These are phyloP conservation scores for Pempheris klunzingeri DNA, from an alignment of 2,797 vertebrate genomes.

Conservation along the genomic window DNA sequence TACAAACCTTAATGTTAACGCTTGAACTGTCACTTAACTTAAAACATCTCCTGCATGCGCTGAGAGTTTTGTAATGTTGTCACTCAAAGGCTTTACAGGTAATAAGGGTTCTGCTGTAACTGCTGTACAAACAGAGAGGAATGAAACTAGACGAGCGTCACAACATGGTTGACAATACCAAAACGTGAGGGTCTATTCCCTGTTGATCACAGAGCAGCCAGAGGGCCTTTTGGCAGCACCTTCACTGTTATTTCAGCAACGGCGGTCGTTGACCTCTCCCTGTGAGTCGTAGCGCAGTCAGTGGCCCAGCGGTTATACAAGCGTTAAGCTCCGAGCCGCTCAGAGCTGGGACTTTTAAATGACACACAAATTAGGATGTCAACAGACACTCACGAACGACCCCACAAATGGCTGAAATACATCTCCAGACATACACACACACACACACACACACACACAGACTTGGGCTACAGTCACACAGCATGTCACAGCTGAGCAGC, in stretches of 20 bases:
- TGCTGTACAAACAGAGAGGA: constrained; percentile 44
- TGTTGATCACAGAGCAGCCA: constrained; percentile 12
- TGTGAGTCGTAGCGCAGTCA: constrained; percentile 41
- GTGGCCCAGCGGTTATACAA: constrained; percentile 58
- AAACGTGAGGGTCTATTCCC: constrained; percentile 21
- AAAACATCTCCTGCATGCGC: not conserved
- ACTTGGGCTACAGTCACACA: constrained; percentile 28
- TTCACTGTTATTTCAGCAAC: constrained; percentile 76
- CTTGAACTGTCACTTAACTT: not conserved
- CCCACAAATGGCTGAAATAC: constrained; percentile 14
- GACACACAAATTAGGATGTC: constrained; percentile 31
- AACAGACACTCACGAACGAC: not conserved
- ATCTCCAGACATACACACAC: not conserved
- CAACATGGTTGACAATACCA: constrained; percentile 26
- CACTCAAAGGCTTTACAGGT: not conserved
- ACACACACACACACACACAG: constrained; percentile 39
- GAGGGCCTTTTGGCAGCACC: constrained; percentile 52
- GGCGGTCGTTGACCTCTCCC: constrained; percentile 59
- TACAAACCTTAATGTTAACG: not conserved
- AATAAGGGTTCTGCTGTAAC: constrained; percentile 8
- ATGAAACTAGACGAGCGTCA: constrained; percentile 7
- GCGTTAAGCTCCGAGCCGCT: constrained; percentile 36
- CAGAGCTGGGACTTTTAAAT: constrained; percentile 33
- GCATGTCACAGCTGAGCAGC: constrained; percentile 48
- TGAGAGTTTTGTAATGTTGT: not conserved